These are phyloP conservation scores for Camponotus vicinus DNA, from an alignment of 1,140 invertebrate genomes.

Conservation along the genomic window DNA sequence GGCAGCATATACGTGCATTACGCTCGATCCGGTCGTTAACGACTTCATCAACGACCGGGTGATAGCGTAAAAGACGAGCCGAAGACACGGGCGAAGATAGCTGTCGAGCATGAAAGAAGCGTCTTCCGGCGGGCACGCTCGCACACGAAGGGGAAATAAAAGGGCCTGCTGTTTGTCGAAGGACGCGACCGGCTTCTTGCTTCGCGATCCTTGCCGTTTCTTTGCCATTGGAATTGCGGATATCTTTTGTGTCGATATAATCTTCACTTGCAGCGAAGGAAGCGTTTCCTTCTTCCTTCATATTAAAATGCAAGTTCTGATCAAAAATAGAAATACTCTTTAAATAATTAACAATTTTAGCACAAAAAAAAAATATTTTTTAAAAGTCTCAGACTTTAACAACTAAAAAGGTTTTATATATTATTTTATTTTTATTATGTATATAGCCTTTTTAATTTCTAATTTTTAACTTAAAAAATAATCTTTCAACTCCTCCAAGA, in stretches of 20 bases:
- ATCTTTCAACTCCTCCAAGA: too few species aligned
- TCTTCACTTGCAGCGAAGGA: neutral
- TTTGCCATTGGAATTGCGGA: constrained; percentile 17
- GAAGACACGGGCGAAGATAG: constrained; percentile 49
- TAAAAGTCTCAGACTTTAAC: neutral
- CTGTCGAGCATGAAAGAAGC: constrained; percentile 43
- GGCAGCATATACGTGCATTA: constrained; percentile 46
- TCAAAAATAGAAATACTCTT: neutral
- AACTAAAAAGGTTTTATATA: too few species aligned
- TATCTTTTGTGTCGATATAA: constrained; percentile 38
- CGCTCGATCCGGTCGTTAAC: constrained; percentile 58
- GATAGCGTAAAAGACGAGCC: constrained; percentile 29
- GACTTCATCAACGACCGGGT: constrained; percentile 60
- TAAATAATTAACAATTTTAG: neutral
- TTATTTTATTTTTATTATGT: too few species aligned
- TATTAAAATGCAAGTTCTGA: neutral
- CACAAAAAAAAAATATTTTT: neutral
- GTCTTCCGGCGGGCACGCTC: constrained; percentile 51
- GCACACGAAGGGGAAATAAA: constrained; percentile 47
- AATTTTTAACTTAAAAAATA: too few species aligned
- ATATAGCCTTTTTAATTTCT: too few species aligned
- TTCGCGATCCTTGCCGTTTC: constrained; percentile 34
- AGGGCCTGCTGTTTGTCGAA: constrained; percentile 46
- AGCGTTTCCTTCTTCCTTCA: neutral
- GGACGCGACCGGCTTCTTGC: constrained; percentile 43